These are phyloP conservation scores for Candoia aspera DNA, from an alignment of 2,113 vertebrate genomes.

Conservation along the genomic window DNA sequence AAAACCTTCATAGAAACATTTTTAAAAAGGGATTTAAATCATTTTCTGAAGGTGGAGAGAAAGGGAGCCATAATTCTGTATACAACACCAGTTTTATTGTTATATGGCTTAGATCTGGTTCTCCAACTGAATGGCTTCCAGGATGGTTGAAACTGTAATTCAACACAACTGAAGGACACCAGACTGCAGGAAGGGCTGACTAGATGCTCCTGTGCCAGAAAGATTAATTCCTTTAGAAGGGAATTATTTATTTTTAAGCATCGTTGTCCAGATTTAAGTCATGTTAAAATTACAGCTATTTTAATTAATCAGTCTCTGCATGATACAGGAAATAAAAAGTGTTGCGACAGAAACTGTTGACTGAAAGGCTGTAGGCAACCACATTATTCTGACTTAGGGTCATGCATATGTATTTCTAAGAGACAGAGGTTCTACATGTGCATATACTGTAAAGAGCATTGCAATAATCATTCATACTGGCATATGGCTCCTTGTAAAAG, in stretches of 20 bases:
- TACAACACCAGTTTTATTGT: neutral
- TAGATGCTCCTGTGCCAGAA: neutral
- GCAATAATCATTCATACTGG: neutral
- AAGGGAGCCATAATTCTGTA: neutral
- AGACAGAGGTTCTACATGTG: neutral
- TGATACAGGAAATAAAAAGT: neutral
- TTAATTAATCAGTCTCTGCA: neutral
- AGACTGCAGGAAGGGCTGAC: neutral
- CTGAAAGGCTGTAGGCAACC: neutral
- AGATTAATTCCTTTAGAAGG: neutral
- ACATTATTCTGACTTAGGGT: neutral
- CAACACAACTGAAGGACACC: neutral
- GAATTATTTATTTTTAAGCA: neutral
- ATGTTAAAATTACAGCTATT: neutral
- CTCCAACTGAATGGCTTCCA: neutral
- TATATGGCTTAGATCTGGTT: neutral
- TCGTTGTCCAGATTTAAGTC: neutral
- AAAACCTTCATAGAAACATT: neutral
- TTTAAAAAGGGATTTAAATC: neutral
- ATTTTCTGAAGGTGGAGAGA: neutral
- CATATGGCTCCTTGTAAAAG: neutral
- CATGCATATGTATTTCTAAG: neutral
- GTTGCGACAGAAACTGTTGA: neutral
- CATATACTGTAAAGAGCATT: neutral
- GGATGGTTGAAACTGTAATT: neutral